phyloP scores from a whole-genome alignment of 2,888 invertebrate species.

The Drosophila glabriapex region DNA sequence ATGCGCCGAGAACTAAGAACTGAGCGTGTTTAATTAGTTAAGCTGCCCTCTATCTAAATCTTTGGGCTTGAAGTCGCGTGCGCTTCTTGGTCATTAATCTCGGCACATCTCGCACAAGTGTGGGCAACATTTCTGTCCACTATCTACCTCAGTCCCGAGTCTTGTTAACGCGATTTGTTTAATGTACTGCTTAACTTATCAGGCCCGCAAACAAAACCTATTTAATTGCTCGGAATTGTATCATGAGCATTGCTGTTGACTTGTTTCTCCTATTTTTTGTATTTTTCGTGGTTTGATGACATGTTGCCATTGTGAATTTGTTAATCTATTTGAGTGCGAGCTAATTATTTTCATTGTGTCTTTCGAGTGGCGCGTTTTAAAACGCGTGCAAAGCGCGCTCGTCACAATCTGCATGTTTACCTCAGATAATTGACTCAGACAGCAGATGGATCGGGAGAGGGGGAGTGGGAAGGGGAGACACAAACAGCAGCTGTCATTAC shows the following conservation, averaged over 20 bases:
- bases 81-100: slow-evolving; percentile 44
- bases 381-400: slow-evolving; percentile 51
- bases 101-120: neutral
- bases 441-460: neutral
- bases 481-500: neutral
- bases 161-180: slow-evolving; percentile 35
- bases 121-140: slow-evolving; percentile 1
- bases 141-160: neutral
- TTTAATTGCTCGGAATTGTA: slow-evolving; percentile 33
- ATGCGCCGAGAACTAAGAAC: slow-evolving; percentile 17
- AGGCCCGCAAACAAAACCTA: slow-evolving; percentile 9
- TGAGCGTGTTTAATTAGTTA: slow-evolving; percentile 66
- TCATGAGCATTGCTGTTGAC: slow-evolving; percentile 14
- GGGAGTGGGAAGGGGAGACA: neutral
- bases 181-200: slow-evolving; percentile 20
- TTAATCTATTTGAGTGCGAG: slow-evolving; percentile 58
- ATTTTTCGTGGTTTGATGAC: neutral
- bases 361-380: slow-evolving; percentile 33
- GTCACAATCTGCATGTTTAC: slow-evolving; percentile 37
- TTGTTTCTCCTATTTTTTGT: neutral
- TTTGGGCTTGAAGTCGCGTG: slow-evolving; percentile 47
- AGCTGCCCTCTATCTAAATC: slow-evolving; percentile 45
- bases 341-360: slow-evolving; percentile 55
- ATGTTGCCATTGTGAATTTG: slow-evolving; percentile 29
- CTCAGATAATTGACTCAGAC: neutral